These are phyloP conservation scores for Sphaerophoria taeniata DNA, from an alignment of 2,888 invertebrate species.

Conservation along the genomic window DNA sequence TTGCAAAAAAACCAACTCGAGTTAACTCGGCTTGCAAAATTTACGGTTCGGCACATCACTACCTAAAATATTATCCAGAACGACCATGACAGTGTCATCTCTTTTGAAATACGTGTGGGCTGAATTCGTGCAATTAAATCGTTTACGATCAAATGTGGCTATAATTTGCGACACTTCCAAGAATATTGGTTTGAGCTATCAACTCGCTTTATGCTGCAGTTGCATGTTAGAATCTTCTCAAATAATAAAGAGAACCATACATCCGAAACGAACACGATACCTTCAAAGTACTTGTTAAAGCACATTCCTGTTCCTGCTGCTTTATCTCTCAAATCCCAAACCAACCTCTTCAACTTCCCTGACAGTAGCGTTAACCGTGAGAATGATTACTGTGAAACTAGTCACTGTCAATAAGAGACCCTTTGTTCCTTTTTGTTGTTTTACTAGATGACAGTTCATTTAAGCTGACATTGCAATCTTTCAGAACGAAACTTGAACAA, in stretches of 20 bases:
- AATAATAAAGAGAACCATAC: slow-evolving; percentile 16
- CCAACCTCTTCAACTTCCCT: neutral
- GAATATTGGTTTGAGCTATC: neutral
- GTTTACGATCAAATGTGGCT: neutral
- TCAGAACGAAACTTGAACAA: neutral
- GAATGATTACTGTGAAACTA: neutral
- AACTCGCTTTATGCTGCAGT: neutral
- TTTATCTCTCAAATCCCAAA: neutral
- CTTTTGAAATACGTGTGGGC: slow-evolving; percentile 8
- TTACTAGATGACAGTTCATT: slow-evolving; percentile 8
- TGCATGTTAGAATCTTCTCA: slow-evolving; percentile 12
- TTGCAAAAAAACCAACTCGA: too few species aligned
- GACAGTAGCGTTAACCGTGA: neutral
- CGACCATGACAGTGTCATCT: slow-evolving; percentile 1
- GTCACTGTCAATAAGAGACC: neutral
- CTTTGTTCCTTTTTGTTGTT: neutral
- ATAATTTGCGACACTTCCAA: neutral
- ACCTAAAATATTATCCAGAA: neutral
- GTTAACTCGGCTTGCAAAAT: neutral
- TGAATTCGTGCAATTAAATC: slow-evolving; percentile 12
- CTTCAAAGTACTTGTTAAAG: slow-evolving; percentile 5
- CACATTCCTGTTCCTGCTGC: neutral
- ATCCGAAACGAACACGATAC: slow-evolving; percentile 7
- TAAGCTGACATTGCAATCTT: slow-evolving; percentile 3
- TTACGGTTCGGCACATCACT: slow-evolving; percentile 6